Evolutionary conservation across 2,797 vertebrate genomes (phyloP), one percentile per base, ranked within the genome.

Genomic region (Odontamblyopus lacepedii): DNA sequence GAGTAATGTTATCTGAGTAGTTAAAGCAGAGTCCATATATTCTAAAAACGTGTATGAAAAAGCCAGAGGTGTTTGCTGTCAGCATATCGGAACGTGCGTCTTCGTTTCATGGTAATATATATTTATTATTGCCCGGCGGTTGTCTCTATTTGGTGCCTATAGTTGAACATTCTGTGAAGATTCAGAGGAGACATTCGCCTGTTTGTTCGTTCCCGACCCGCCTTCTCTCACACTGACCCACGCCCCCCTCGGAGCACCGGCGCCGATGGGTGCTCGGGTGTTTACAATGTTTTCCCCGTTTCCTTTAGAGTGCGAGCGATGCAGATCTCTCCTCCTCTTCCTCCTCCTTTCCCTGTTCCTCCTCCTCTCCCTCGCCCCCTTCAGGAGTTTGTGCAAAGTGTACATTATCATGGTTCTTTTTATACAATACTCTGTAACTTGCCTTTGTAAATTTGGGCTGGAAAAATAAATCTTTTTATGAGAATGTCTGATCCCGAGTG

Each of bases 391-490:
- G 95, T 97, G 95, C 96, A 97, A 98, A 97, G 95, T 98, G 96
- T 97, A 97, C 95, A 97, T 96, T 96, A 95, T 93, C 94, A 91
- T 96, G 94, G 95, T 96, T 95, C 91, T 95, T 96, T 95, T 97
- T 96, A 95, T 95, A 95, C 95, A 95, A 94, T 95, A 95, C 93
- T 92, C 92, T 95, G 94, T 95, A 94, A 95, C 95, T 96, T 95
- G 96, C 96, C 96, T 96, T 95, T 97, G 96, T 97, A 96, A 96
- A 96, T 96, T 96, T 92, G 95, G 96, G 96, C 96, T 95, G 95
- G 95, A 96, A 92, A 95, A 98, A 97, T 97, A 98, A 98, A 97
- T 97, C 96, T 97, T 98, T 97, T 97, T 96, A 98, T 97, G 96
- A 97, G 96, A 97, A 95, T 95, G 95, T 94, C 95, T 94, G 94